Evolutionary conservation across 92 coral and sea anemone species (phyloP).

Genomic region (Actinernus sp.): DNA sequence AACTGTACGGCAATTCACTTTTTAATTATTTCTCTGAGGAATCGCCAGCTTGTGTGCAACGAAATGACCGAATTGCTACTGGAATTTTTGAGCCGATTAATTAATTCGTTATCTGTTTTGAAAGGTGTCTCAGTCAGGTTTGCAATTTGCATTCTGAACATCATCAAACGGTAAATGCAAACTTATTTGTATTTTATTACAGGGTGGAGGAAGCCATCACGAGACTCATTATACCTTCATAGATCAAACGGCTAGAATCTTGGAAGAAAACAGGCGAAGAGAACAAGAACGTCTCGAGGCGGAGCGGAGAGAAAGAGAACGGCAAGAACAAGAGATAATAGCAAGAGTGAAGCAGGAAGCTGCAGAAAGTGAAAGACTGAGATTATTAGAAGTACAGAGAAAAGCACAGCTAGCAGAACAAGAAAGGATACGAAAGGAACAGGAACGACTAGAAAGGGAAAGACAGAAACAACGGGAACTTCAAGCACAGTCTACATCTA

Average conservation of each 20-base stretch:
- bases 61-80: too few species aligned
- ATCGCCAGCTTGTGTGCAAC: too few species aligned
- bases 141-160: too few species aligned
- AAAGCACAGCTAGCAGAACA: slow-evolving; percentile 2
- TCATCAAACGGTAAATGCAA: too few species aligned
- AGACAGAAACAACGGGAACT: slow-evolving; percentile 16
- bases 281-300: slow-evolving; percentile 37
- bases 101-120: too few species aligned
- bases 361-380: slow-evolving; percentile 17
- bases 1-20: too few species aligned
- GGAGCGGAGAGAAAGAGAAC: slow-evolving; percentile 26
- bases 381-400: slow-evolving; percentile 29
- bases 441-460: slow-evolving; percentile 7
- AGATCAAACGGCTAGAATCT: slow-evolving; percentile 32
- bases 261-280: slow-evolving; percentile 9
- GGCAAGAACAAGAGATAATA: slow-evolving; percentile 20
- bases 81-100: too few species aligned
- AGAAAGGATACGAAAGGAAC: slow-evolving; percentile 25
- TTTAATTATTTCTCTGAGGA: too few species aligned
- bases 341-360: slow-evolving; percentile 24
- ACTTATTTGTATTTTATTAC: neutral
- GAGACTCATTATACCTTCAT: slow-evolving; percentile 61
- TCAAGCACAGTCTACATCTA: slow-evolving; percentile 13
- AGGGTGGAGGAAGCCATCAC: slow-evolving; percentile 35
- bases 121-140: too few species aligned